Conservation (phyloP, 2,888 invertebrate genomes). For the Pristionchus exspectatus region DNA sequence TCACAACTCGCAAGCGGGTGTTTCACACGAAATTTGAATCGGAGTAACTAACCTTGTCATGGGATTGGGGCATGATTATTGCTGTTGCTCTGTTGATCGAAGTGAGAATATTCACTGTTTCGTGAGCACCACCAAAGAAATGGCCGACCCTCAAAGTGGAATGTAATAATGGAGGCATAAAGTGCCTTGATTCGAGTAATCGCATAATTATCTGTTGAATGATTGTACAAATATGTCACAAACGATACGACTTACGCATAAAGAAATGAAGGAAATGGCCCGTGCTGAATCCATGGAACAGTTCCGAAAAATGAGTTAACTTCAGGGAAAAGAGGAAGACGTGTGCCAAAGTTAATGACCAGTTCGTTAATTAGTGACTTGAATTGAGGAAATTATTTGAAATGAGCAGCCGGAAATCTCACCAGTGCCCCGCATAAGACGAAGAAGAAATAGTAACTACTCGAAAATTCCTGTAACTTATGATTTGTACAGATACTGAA, state of each 20-base stretch:
- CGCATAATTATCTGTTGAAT: no score
- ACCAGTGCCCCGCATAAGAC: not conserved
- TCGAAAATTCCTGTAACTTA: not conserved
- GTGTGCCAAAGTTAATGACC: not conserved
- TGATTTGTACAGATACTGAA: not conserved
- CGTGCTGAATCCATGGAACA: not conserved
- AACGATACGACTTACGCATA: not conserved
- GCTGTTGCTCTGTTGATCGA: conserved; percentile 45
- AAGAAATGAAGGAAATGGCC: not conserved
- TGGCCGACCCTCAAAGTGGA: not conserved
- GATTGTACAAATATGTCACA: no score
- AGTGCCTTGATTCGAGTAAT: not conserved
- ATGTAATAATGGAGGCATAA: not conserved
- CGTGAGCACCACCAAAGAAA: conserved; percentile 28
- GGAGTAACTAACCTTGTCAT: not conserved
- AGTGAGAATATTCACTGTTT: not conserved
- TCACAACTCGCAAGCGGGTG: not conserved
- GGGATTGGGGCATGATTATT: not conserved
- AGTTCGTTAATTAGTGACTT: conserved; percentile 3
- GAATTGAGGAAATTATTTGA: not conserved
- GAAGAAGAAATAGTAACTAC: conserved; percentile 37
- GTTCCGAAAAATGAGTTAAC: conserved; percentile 22
- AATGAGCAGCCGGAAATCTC: not conserved
- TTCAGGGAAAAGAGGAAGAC: conserved; percentile 11
- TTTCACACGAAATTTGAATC: not conserved